Evolutionary conservation across 2,113 vertebrate genomes (phyloP).

Genomic region (Phalacrocorax carbo): DNA sequence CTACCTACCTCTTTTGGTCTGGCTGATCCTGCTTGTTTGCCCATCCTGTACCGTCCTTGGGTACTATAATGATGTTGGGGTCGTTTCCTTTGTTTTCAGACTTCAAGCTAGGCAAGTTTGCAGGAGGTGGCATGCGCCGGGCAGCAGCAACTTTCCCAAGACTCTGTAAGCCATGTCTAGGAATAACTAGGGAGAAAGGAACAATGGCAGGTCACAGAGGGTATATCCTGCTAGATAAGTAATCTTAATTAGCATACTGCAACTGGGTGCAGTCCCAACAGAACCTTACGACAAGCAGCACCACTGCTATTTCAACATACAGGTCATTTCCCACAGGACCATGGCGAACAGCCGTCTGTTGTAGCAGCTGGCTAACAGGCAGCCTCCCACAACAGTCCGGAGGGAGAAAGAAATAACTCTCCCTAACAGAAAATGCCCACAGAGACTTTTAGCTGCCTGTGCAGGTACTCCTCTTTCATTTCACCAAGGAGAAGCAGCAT

Average conservation of each 20-base stretch:
- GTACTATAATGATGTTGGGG: constrained; percentile 98
- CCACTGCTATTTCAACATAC: background rate
- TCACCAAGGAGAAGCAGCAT: background rate
- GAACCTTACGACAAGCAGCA: background rate
- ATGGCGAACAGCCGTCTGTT: background rate
- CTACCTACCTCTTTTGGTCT: constrained; percentile 95
- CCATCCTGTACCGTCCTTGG: constrained; percentile 99
- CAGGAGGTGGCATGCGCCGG: constrained; percentile 98
- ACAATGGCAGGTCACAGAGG: background rate
- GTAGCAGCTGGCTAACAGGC: background rate
- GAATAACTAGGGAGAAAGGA: constrained; percentile 80
- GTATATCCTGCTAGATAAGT: background rate
- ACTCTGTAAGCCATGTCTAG: constrained; percentile 99
- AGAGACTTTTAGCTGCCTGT: background rate
- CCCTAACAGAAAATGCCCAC: background rate
- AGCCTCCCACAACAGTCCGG: background rate
- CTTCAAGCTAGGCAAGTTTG: constrained; percentile 98
- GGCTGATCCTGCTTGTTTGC: constrained; percentile 99
- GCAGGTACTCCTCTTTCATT: background rate
- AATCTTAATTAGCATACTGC: background rate
- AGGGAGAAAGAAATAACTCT: background rate
- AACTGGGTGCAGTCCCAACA: background rate
- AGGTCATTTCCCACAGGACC: background rate
- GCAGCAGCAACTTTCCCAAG: constrained; percentile 99
- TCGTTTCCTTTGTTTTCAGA: constrained; percentile 99